Base-by-base conservation (phyloP, 2,113 vertebrate genomes). In the Salvelinus sp. region DNA sequence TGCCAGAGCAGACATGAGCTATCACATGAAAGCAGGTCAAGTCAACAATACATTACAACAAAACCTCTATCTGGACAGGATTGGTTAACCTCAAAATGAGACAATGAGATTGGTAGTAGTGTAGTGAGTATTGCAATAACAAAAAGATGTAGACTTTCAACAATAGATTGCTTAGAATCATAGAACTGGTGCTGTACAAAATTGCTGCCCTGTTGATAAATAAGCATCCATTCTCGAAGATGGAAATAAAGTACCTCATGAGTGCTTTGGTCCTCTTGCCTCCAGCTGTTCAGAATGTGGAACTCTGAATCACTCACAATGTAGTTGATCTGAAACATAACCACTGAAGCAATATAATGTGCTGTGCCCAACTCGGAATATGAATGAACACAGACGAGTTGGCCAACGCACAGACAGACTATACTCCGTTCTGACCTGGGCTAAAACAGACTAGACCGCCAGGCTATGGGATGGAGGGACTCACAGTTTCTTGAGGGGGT, bases 251-350 rank as follows among this genome's bases (percentile, higher is more conserved):
- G 85, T 93, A 99, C 98, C 95, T 98, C 97, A 63, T 98, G 97
- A 76, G 97, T 94, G 84, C 94, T 98, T 89, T 99, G 98, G 84
- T 96, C 94, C 91, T 97, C 96, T 65, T 96, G 96, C 85, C 93
- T 97, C 98, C 98, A 99, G 65, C 92, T 96, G 88, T 99, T 99
- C 88, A 99, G 90, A 85, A 96, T 94, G 86, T 98, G 97, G 86
- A 97, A 96, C 80, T 97, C 96, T 60, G 97, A 99, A 85, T 99
- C 97, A 84, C 97, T 99, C 63, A 99, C 98, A 75, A 99, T 95
- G 89, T 98, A 99, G 89, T 98, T 98, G 54, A 98, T 91, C 98
- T 99, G 80, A 33, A 79, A 87, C 57, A 86, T 44, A 69, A 27
- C 74, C 5, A 54, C 13, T 27, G n/a, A 23, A 33, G 5, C 9